These are phyloP conservation scores for Drosophila phalerata DNA, from an alignment of 2,888 invertebrate genomes.

Conservation along the genomic window DNA sequence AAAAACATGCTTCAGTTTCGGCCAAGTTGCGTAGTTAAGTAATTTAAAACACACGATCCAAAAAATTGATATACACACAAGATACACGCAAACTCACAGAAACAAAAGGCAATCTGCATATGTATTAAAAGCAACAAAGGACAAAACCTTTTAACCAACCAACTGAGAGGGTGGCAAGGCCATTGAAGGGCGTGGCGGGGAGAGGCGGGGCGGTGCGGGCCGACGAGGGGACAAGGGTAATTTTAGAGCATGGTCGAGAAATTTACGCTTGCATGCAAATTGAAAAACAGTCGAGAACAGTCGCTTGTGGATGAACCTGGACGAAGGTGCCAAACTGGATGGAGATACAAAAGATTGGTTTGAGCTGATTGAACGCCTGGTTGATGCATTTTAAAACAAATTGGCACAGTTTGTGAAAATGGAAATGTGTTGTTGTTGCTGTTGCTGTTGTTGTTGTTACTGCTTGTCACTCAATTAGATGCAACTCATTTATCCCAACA, in stretches of 20 bases:
- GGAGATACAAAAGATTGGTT: not conserved
- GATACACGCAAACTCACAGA: not conserved
- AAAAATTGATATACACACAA: slow-evolving; percentile 15
- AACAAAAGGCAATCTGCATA: slow-evolving; percentile 67
- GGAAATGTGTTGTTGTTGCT: slow-evolving; percentile 17
- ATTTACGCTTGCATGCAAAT: slow-evolving; percentile 76
- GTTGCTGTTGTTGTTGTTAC: slow-evolving; percentile 18
- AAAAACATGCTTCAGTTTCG: slow-evolving; percentile 35
- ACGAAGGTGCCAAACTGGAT: not conserved
- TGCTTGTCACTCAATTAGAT: slow-evolving; percentile 80
- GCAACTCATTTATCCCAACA: slow-evolving; percentile 69
- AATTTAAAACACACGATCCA: slow-evolving; percentile 56
- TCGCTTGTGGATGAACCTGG: slow-evolving; percentile 20
- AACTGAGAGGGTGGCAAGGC: not conserved
- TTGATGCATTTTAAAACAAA: slow-evolving; percentile 80
- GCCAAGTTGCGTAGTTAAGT: slow-evolving; percentile 47
- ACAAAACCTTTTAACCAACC: slow-evolving; percentile 66
- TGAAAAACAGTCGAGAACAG: slow-evolving; percentile 71
- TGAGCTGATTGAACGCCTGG: slow-evolving; percentile 67
- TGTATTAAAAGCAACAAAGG: slow-evolving; percentile 62
- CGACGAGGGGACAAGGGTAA: not conserved
- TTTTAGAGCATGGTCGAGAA: slow-evolving; percentile 39
- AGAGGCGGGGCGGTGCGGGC: not conserved
- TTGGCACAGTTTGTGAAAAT: slow-evolving; percentile 77
- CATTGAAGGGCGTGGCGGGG: too few relatives aligned